A percentile compares a stretch with the other conserved stretches of the same genome.
Conservation (phyloP, 2,113 vertebrate genomes). For the Trochalopteron elliotii region DNA sequence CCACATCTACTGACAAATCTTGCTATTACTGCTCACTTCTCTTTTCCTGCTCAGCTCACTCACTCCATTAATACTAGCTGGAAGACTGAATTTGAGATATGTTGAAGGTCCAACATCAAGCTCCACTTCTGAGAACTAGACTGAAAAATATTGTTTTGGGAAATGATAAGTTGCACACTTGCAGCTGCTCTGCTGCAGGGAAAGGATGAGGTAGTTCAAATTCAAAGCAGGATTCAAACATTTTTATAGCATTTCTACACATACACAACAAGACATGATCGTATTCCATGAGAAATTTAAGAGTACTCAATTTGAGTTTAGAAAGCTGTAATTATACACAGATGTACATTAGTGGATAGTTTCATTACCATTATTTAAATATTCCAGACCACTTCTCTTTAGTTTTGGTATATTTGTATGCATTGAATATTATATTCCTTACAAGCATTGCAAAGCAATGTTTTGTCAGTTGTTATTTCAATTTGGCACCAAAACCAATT, state of each 20-base stretch:
- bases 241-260: neutral
- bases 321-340: slow-evolving; percentile 1
- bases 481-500: neutral
- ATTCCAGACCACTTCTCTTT: neutral
- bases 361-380: neutral
- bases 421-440: neutral
- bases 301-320: neutral
- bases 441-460: neutral
- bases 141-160: neutral
- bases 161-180: neutral
- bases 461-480: neutral
- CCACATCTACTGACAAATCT: neutral
- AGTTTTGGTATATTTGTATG: neutral
- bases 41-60: neutral
- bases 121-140: neutral
- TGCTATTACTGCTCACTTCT: neutral
- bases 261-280: neutral
- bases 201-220: neutral
- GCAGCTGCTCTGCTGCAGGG: neutral
- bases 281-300: neutral
- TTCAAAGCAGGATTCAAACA: neutral
- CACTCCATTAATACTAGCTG: neutral
- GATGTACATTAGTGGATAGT: neutral
- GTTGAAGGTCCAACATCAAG: neutral
- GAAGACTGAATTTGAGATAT: neutral